These are phyloP conservation scores for Percopsis omiscomaycus DNA, from an alignment of 2,797 vertebrate species.

Conservation along the genomic window DNA sequence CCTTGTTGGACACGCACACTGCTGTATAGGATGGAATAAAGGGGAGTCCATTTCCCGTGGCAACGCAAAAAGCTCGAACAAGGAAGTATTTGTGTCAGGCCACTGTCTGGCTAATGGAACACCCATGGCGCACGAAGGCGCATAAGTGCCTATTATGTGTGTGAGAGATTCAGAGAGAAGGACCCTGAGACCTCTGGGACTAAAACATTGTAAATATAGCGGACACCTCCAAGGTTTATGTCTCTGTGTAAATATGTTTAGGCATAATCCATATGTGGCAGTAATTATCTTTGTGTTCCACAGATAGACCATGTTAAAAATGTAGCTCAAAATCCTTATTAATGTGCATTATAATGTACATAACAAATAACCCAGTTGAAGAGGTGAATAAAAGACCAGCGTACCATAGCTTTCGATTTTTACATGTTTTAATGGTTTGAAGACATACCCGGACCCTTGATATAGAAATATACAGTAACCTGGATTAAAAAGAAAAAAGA, in stretches of 20 bases:
- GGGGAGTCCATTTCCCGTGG: constrained; percentile 34
- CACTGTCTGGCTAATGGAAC: constrained; percentile 45
- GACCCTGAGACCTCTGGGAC: constrained; percentile 2
- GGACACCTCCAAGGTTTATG: no score
- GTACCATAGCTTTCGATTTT: constrained; percentile 36
- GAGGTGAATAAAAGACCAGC: constrained; percentile 49
- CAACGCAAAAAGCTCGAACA: constrained; percentile 41
- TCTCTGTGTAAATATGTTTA: no score
- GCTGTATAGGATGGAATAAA: constrained; percentile 44
- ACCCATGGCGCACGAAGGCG: constrained; percentile 41
- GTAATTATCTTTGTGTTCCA: no score
- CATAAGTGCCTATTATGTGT: constrained; percentile 23
- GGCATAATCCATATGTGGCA: no score
- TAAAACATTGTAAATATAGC: no score
- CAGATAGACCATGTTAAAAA: constrained; percentile 2
- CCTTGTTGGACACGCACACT: constrained; percentile 47
- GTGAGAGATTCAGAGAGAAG: constrained; percentile 26
- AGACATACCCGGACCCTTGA: constrained; percentile 63
- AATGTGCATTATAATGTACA: neutral
- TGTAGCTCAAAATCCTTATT: no score
- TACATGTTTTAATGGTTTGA: constrained; percentile 64
- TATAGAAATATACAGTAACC: constrained; percentile 67
- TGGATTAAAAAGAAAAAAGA: constrained; percentile 59
- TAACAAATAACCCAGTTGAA: neutral
- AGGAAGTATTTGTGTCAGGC: constrained; percentile 56